phyloP scores from a whole-genome alignment of 2,113 vertebrate genomes.

The Actinemys pallida region DNA sequence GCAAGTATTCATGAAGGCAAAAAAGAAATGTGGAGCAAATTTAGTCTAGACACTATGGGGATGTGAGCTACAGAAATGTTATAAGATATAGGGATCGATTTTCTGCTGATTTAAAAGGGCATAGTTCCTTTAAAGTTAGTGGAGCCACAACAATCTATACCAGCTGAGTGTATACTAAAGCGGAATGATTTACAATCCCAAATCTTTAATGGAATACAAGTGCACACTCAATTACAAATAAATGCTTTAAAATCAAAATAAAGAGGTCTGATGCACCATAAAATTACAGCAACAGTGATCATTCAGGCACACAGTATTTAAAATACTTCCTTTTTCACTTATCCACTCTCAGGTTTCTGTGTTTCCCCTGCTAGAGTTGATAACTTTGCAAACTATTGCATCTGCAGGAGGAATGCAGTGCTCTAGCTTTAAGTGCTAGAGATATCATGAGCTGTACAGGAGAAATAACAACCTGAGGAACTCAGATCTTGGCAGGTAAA shows the following conservation, averaged over 20 bases:
- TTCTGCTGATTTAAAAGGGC: background rate
- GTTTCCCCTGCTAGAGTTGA: background rate
- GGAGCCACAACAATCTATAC: background rate
- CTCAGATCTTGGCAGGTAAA: background rate
- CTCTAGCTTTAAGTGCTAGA: slow-evolving; percentile 13
- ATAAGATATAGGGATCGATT: background rate
- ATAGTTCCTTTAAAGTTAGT: background rate
- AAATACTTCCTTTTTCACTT: slow-evolving; percentile 8
- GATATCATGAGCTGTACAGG: background rate
- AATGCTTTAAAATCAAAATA: background rate
- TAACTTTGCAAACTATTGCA: slow-evolving; percentile 3
- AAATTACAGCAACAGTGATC: background rate
- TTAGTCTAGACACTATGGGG: background rate
- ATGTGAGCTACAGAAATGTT: background rate
- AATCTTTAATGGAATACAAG: background rate
- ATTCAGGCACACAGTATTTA: background rate
- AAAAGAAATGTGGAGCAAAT: background rate
- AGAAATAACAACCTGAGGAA: background rate
- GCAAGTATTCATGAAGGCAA: background rate
- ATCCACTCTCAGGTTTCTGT: background rate
- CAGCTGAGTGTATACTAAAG: background rate
- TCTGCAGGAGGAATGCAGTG: background rate
- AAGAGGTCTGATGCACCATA: background rate
- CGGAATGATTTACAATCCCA: background rate
- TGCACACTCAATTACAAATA: background rate